Evolutionary conservation across 1,140 invertebrate genomes (phyloP).

Genomic region (Zaprionus davidi): DNA sequence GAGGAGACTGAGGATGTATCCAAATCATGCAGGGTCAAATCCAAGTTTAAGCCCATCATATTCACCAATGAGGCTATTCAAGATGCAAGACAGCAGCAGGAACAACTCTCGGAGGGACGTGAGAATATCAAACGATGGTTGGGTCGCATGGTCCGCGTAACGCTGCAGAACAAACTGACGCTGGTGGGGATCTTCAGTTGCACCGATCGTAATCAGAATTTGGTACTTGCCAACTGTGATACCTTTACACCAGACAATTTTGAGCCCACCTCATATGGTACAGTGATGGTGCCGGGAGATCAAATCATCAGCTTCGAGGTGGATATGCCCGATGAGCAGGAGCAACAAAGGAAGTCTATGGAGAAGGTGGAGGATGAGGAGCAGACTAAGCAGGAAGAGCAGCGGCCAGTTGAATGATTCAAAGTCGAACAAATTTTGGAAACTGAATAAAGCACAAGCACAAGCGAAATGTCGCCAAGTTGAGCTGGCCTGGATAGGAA

Average conservation of each 20-base stretch:
- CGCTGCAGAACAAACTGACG: conserved; percentile 35
- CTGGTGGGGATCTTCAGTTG: conserved; percentile 54
- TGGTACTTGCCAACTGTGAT: conserved; percentile 41
- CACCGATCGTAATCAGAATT: conserved; percentile 50
- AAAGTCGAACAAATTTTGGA: conserved; percentile 1
- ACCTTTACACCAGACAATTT: conserved; percentile 11
- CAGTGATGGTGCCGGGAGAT: conserved; percentile 43
- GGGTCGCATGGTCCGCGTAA: conserved; percentile 37
- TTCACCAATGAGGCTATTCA: conserved; percentile 25
- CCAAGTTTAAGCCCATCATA: conserved; percentile 26
- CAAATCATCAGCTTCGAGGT: conserved; percentile 29
- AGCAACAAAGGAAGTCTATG: neutral
- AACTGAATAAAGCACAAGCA: conserved; percentile 2
- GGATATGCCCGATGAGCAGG: conserved; percentile 4
- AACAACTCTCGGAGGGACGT: conserved; percentile 10
- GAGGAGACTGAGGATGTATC: neutral
- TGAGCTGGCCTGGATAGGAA: neutral
- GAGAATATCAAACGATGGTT: conserved; percentile 38
- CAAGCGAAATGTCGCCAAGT: neutral
- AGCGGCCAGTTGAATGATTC: neutral
- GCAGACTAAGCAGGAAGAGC: neutral
- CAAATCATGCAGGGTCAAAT: neutral
- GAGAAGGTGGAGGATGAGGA: neutral
- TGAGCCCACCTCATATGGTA: conserved; percentile 17
- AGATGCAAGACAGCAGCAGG: neutral